Conservation (phyloP, 92 coral and sea anemone species). For the Epizoanthus rinbou region DNA sequence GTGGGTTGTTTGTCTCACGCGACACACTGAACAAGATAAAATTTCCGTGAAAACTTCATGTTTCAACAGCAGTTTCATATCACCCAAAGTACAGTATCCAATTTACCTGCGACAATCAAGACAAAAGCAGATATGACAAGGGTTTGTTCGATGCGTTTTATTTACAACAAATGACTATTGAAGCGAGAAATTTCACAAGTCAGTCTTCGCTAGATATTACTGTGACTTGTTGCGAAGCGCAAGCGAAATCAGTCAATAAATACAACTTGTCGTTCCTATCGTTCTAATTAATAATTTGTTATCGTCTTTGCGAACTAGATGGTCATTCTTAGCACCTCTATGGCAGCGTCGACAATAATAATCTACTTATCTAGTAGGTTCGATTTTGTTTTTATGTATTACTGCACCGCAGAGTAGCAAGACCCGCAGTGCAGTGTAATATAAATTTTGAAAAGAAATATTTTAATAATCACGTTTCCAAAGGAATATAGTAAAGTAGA, state of each 20-base stretch:
- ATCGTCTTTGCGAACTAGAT: no score
- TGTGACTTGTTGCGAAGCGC: background rate
- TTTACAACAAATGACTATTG: background rate
- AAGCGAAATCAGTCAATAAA: background rate
- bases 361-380: background rate
- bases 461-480: slow-evolving; percentile 5
- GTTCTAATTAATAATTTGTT: background rate
- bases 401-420: background rate
- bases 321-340: background rate
- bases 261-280: background rate
- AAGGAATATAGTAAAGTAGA: background rate
- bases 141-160: background rate
- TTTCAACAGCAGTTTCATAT: background rate
- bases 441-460: background rate
- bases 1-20: slow-evolving; percentile 41
- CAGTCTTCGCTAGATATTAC: background rate
- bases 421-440: background rate
- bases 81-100: background rate
- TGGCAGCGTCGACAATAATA: background rate
- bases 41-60: background rate
- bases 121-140: background rate
- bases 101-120: background rate
- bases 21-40: slow-evolving; percentile 8
- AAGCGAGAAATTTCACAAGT: slow-evolving; percentile 22
- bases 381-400: slow-evolving; percentile 1